Percentiles rank a stretch among this genome's conserved stretches.
phyloP scores from a whole-genome alignment of 1,140 invertebrate species.

The Cherax quadricarinatus region DNA sequence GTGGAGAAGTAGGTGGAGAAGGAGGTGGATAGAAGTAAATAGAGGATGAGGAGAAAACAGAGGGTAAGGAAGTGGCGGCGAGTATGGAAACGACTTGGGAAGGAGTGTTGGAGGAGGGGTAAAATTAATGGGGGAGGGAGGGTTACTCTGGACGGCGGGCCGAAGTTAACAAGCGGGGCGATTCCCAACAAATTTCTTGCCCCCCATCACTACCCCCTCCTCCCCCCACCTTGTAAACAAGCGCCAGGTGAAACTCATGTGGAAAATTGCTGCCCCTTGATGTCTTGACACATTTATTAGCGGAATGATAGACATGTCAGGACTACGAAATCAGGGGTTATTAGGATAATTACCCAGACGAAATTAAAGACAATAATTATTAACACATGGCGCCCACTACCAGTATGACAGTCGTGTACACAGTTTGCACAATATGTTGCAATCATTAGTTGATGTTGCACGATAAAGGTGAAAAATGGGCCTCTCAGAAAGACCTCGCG shows the following conservation, averaged over 20 bases:
- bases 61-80: no score
- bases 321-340: constrained; percentile 42
- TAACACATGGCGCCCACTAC: constrained; percentile 4
- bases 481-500: constrained; percentile 10
- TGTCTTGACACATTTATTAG: constrained; percentile 45
- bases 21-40: no score
- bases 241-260: not conserved
- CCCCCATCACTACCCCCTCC: no score
- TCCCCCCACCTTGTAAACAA: no score
- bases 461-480: constrained; percentile 60
- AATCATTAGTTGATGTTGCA: constrained; percentile 54
- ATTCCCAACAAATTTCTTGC: no score
- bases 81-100: no score
- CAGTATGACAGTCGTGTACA: not conserved
- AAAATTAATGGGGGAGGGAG: no score
- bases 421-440: constrained; percentile 1
- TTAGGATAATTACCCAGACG: constrained; percentile 32
- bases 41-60: no score
- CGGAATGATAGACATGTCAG: constrained; percentile 39
- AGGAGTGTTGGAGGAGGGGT: no score
- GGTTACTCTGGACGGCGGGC: no score
- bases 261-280: constrained; percentile 33
- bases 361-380: constrained; percentile 57
- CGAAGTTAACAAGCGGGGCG: no score
- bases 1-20: no score